Evolutionary conservation across 1,140 invertebrate genomes (phyloP), one percentile per base, ranked within the genome.

Genomic region (Holcopasites calliopsidis): DNA sequence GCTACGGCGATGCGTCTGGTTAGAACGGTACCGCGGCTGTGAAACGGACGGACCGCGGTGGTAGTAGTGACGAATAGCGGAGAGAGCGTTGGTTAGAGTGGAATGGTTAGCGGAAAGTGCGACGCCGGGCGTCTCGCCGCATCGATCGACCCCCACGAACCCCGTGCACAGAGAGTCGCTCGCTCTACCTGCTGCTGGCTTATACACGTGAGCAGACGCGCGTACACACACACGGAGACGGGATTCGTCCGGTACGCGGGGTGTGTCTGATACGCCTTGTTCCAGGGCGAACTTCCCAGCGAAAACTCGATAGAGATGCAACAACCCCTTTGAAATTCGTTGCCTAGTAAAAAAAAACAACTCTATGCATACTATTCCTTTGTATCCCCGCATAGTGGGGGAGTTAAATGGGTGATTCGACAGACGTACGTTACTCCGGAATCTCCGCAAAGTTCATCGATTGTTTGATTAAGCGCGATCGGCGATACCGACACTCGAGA

Each of bases 121-220:
- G 91, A 90, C 87, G 89, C 89, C 87, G 89, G 86, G 85, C 89
- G 90, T 92, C 90, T 90, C 90, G 91, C 90, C 91, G 87, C 88
- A 91, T 92, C 91, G 90, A 91, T 89, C 90, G 83, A 69, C 85
- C 72, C 80, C 80, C 79, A 71, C 85, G 42, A 35, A 42, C 40
- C 31, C 55, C 47, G 64, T 49, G 23, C 40, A 44, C 42, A 18
- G 16, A 54, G 40, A 28, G 33, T 73, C 58, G 49, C 83, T 62
- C 68, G 42, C 47, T 75, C 81, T 79, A 77, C 79, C 76, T 77
- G 66, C 76, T 69, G 78, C 66, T 76, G 70, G 62, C 70, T 75
- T 62, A 50, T 54, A 76, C 73, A 70, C 68, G 44, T 62, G 50
- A 66, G 58, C 72, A 71, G 18, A 42, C 49, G 28, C 47, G 23